These are phyloP conservation scores for Volucella zonaria DNA, from an alignment of 2,888 invertebrate genomes.

Conservation along the genomic window DNA sequence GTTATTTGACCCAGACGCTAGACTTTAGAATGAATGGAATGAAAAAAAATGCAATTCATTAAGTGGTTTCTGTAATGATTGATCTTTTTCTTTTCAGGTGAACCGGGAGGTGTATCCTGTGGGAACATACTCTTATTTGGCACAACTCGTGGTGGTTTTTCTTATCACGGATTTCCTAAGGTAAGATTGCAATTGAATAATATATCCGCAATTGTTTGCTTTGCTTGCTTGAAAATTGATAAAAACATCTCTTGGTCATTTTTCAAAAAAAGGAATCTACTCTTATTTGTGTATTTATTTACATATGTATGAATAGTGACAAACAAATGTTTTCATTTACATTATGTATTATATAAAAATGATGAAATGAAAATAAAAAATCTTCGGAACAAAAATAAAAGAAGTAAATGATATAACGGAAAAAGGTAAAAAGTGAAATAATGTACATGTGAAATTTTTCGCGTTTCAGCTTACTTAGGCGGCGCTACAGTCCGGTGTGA, in stretches of 20 bases:
- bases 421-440: no score
- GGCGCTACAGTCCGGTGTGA: no score
- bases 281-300: no score
- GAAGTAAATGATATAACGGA: no score
- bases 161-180: conserved; percentile 90
- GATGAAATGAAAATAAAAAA: no score
- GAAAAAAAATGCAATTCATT: background rate
- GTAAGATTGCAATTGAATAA: conserved; percentile 75
- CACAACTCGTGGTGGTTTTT: conserved; percentile 89
- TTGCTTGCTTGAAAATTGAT: background rate
- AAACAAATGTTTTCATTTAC: no score
- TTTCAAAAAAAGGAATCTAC: background rate
- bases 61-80: conserved; percentile 6
- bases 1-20: background rate
- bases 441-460: no score
- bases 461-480: no score
- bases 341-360: no score
- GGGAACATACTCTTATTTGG: conserved; percentile 93
- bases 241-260: background rate
- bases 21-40: background rate
- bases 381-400: no score
- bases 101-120: conserved; percentile 92
- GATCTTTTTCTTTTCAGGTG: conserved; percentile 82
- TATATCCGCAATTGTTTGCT: background rate
- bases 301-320: no score